Conservation (phyloP, 1,140 invertebrate species). For the Himalopsyche phryganea region DNA sequence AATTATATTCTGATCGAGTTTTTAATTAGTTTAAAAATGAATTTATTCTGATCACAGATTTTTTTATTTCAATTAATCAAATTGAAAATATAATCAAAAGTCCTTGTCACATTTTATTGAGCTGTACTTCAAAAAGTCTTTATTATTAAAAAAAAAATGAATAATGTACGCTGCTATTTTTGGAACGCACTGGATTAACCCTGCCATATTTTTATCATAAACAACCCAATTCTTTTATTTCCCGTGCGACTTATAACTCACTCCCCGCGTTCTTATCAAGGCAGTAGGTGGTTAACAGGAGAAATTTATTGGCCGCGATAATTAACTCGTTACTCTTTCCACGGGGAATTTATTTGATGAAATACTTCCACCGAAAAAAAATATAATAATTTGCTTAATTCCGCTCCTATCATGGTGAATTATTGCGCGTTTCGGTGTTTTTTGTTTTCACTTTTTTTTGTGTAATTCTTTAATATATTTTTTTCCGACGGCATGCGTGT, state of each 20-base stretch:
- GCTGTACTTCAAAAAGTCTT: too few relatives aligned
- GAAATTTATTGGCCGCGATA: constrained; percentile 33
- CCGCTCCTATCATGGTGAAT: constrained; percentile 5
- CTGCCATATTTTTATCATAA: constrained; percentile 19
- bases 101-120: too few relatives aligned
- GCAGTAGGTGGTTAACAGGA: constrained; percentile 27
- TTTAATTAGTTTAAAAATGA: too few relatives aligned
- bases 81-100: too few relatives aligned
- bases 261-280: constrained; percentile 25
- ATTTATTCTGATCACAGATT: too few relatives aligned
- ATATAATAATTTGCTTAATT: constrained; percentile 27
- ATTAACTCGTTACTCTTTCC: constrained; percentile 30
- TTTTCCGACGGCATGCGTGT: too few relatives aligned
- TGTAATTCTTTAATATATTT: too few relatives aligned
- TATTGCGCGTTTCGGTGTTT: not conserved
- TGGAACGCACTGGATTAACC: not conserved
- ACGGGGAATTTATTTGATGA: constrained; percentile 6
- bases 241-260: constrained; percentile 32
- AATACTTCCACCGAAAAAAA: constrained; percentile 13
- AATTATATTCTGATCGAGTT: too few relatives aligned
- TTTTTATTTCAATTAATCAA: too few relatives aligned
- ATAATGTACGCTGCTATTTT: too few relatives aligned
- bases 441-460: too few relatives aligned
- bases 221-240: constrained; percentile 29
- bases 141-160: too few relatives aligned